A percentile compares a stretch with the other conserved stretches of the same genome.
phyloP scores from a whole-genome alignment of 30 jellyfish, hydroid and myxozoan species.

The Calvadosia cruxmelitensis region DNA sequence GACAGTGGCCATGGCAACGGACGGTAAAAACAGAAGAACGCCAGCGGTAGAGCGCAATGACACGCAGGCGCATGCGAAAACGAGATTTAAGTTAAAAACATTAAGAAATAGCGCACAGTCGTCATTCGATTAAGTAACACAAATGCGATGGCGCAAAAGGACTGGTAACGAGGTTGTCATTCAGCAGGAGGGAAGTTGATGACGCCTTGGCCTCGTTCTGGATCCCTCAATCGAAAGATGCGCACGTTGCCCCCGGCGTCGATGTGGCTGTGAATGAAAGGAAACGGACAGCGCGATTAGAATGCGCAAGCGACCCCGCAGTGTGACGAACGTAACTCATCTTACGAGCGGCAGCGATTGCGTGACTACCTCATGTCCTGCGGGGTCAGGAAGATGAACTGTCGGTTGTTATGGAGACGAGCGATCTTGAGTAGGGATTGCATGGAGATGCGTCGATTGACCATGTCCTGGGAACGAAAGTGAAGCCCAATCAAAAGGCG shows the following conservation, averaged over 20 bases:
- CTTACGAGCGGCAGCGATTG: neutral
- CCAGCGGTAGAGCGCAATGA: too few species aligned
- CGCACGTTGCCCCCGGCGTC: constrained; percentile 76
- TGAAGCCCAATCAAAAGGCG: neutral
- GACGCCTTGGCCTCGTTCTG: constrained; percentile 88
- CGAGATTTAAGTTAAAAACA: too few species aligned
- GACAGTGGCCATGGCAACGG: too few species aligned
- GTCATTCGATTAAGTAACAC: too few species aligned
- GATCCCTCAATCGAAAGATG: constrained; percentile 63
- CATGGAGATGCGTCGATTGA: constrained; percentile 91
- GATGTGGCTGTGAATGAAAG: constrained; percentile 32
- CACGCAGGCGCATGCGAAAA: too few species aligned
- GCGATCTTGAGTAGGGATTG: constrained; percentile 78
- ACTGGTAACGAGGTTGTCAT: too few species aligned
- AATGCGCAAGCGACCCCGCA: neutral
- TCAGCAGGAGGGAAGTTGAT: constrained; percentile 34
- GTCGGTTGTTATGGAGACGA: constrained; percentile 57
- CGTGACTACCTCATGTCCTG: constrained; percentile 93
- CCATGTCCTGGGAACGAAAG: constrained; percentile 82
- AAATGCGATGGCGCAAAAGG: too few species aligned
- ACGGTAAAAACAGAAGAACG: too few species aligned
- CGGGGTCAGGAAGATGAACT: constrained; percentile 89
- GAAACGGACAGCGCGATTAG: neutral
- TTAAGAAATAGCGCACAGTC: too few species aligned
- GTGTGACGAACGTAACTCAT: too few species aligned